phyloP scores from a whole-genome alignment of 1,140 invertebrate species.

The Drosophila lini region DNA sequence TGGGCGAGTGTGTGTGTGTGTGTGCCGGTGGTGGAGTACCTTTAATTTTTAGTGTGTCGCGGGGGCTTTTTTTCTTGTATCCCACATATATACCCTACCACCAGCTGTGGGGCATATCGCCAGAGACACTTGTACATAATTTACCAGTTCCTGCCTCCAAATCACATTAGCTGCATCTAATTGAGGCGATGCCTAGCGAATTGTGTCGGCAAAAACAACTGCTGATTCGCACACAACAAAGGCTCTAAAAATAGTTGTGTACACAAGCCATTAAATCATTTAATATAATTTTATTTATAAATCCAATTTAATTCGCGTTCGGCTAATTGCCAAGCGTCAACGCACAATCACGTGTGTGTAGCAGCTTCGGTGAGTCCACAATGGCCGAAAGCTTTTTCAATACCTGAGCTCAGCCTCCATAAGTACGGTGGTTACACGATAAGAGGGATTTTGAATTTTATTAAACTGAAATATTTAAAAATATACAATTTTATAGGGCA shows the following conservation, averaged over 20 bases:
- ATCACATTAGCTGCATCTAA: conserved; percentile 28
- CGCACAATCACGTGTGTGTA: conserved; percentile 45
- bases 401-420: conserved; percentile 11
- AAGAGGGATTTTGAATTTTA: not conserved
- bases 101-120: conserved; percentile 7
- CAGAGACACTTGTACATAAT: not conserved
- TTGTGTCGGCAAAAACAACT: conserved; percentile 4
- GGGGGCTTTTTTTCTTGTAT: conserved; percentile 53
- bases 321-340: conserved; percentile 35
- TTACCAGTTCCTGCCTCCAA: conserved; percentile 5
- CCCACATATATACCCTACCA: conserved; percentile 29
- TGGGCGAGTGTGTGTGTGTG: conserved; percentile 7
- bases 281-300: conserved; percentile 48
- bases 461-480: too few species aligned
- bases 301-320: conserved; percentile 36
- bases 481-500: too few species aligned
- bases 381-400: conserved; percentile 33
- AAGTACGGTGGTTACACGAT: not conserved
- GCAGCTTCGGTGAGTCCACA: conserved; percentile 10
- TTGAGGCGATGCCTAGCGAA: conserved; percentile 10
- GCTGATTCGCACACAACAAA: conserved; percentile 8
- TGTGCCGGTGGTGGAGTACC: conserved; percentile 35
- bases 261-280: conserved; percentile 33
- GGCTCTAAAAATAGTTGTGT: conserved; percentile 26
- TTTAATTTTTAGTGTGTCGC: conserved; percentile 58